phyloP scores from a whole-genome alignment of 2,888 invertebrate genomes.

The Melieria omissa region DNA sequence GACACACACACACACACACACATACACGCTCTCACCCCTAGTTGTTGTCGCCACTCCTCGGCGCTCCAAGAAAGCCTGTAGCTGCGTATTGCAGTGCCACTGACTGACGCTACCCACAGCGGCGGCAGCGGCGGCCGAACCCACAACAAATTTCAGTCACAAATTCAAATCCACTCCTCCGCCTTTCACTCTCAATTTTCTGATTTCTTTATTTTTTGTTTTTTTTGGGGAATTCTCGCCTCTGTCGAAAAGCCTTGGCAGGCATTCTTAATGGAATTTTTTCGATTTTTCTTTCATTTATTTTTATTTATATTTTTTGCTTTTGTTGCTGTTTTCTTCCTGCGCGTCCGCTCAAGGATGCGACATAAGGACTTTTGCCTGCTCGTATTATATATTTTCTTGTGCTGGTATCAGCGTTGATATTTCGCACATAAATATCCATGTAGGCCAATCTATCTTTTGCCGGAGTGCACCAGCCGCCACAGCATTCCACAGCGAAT shows the following conservation, averaged over 20 bases:
- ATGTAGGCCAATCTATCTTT: slow-evolving; percentile 57
- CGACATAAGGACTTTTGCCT: slow-evolving; percentile 9
- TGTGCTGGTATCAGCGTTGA: slow-evolving; percentile 45
- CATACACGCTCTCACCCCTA: neutral
- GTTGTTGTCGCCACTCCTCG: too few relatives aligned
- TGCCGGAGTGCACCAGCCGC: slow-evolving; percentile 36
- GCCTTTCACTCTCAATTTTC: neutral
- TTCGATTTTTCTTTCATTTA: slow-evolving; percentile 2
- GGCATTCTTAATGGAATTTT: slow-evolving; percentile 36
- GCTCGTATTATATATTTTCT: slow-evolving; percentile 15
- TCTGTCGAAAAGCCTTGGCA: too few relatives aligned
- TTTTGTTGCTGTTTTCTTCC: neutral
- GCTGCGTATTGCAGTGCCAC: neutral
- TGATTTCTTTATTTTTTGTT: slow-evolving; percentile 4
- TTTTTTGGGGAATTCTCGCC: neutral
- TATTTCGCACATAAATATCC: slow-evolving; percentile 62
- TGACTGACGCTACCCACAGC: too few relatives aligned
- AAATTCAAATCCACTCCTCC: slow-evolving; percentile 10
- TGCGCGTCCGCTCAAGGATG: neutral
- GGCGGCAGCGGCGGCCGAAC: neutral
- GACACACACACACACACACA: neutral
- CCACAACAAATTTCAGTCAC: slow-evolving; percentile 6
- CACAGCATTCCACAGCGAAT: neutral
- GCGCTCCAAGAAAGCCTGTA: too few relatives aligned
- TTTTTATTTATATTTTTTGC: neutral